Conservation (phyloP, 2,797 vertebrate genomes). For the Pseudomugil gertrudae region DNA sequence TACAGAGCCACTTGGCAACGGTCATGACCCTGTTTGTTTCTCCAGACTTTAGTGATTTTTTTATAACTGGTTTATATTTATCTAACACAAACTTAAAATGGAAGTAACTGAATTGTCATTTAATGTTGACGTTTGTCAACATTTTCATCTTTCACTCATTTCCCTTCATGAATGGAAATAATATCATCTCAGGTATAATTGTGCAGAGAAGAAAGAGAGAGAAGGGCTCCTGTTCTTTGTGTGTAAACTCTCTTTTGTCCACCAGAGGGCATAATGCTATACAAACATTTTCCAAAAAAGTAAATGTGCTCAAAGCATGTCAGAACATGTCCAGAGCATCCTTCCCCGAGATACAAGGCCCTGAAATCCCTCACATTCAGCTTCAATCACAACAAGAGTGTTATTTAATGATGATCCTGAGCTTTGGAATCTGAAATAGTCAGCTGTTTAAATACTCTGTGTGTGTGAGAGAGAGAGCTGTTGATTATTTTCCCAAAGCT, state of each 20-base stretch:
- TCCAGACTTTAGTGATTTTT: no score
- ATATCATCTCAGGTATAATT: not conserved
- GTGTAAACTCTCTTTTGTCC: slow-evolving; percentile 40
- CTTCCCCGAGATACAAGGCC: not conserved
- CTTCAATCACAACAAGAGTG: not conserved
- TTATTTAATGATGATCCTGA: slow-evolving; percentile 29
- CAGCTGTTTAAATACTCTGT: slow-evolving; percentile 13
- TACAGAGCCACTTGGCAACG: no score
- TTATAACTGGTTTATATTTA: not conserved
- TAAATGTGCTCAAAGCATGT: slow-evolving; percentile 68
- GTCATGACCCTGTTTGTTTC: no score
- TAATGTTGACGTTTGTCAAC: not conserved
- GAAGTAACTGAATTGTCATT: no score
- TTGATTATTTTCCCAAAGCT: not conserved
- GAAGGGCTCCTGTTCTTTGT: not conserved
- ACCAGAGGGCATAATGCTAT: slow-evolving; percentile 79
- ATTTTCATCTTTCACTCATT: not conserved
- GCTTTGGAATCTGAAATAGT: slow-evolving; percentile 35
- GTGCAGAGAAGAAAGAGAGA: not conserved
- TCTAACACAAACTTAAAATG: not conserved
- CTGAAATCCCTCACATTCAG: slow-evolving; percentile 36
- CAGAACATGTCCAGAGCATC: slow-evolving; percentile 81
- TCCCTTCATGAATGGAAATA: not conserved
- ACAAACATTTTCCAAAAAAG: not conserved
- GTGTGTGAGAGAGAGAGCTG: not conserved